Evolutionary conservation across 2,888 invertebrate genomes (phyloP), one percentile per base, ranked within the genome.

Genomic region (Lordiphosa andalusiaca): DNA sequence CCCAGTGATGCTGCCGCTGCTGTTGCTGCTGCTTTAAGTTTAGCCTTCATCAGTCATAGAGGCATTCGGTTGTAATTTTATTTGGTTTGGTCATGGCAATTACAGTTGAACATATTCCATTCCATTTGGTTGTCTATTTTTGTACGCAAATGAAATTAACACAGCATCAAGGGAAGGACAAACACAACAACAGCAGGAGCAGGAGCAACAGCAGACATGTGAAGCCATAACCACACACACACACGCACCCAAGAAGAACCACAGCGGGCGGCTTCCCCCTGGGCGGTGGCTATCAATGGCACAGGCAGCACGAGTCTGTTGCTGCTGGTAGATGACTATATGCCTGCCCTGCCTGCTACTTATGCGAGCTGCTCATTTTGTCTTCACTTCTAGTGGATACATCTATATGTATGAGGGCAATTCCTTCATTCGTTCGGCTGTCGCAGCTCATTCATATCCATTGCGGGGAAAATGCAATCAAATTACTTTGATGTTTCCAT

Each of bases 401-500:
- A 21, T 36, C 23, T 38, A 53, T 53, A 42, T 51, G 38, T 25
- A 41, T 36, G 41, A 36, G 48, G 53, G 35, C 46, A 47, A 62
- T 60, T 62, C 61, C 48, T 61, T 42, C 51, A 39, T 57, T 54
- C 66, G 44, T 52, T 47, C 39, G 38, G 52, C 37, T 56, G 51
- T 40, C 56, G 50, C 50, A 65, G 46, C 71, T 69, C 78, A 74
- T 76, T 81, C 73, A 65, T 69, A 71, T 73, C 71, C 77, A 81
- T 81, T 80, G 77, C 71, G 77, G 63, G 51, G 54, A 65, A 76
- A 78, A 84, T 84, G 80, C 80, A 81, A 81, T 81, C 80, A 81
- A 81, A 81, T 81, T 81, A 82, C 85, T 84, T 81, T 81, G 80
- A 81, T 81, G 80, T 82, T 75, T 75, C 85, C 80, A 84, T 84